These are phyloP conservation scores for Crocuta crocuta DNA, from an alignment of 2,113 vertebrate genomes.

Conservation along the genomic window DNA sequence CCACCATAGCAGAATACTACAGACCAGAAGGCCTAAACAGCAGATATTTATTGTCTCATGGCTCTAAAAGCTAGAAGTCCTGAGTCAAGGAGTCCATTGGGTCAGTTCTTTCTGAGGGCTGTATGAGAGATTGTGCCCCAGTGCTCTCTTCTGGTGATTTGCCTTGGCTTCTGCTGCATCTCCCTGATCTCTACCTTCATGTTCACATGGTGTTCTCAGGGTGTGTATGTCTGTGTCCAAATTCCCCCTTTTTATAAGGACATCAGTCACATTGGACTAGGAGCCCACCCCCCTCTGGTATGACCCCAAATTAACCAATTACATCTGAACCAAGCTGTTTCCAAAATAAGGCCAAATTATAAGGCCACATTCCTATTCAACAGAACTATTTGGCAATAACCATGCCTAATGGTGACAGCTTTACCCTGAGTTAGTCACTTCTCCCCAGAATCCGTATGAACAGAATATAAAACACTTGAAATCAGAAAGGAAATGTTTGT, in stretches of 20 bases:
- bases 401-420: neutral
- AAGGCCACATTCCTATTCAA: neutral
- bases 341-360: neutral
- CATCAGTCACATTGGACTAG: neutral
- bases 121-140: neutral
- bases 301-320: neutral
- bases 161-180: neutral
- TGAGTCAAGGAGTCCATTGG: neutral
- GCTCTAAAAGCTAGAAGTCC: neutral
- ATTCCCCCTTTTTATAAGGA: neutral
- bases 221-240: neutral
- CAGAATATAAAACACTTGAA: neutral
- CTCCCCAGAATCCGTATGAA: neutral
- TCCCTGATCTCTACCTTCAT: neutral
- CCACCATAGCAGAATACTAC: neutral
- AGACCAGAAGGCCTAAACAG: neutral
- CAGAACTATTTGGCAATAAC: neutral
- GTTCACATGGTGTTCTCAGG: neutral
- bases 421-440: neutral
- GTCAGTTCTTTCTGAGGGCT: neutral
- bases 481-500: neutral
- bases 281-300: no score
- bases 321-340: neutral
- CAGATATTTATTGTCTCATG: neutral
- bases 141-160: neutral